Evolutionary conservation across 2,888 invertebrate genomes (phyloP).

Genomic region (Ichneumoninae sp.): DNA sequence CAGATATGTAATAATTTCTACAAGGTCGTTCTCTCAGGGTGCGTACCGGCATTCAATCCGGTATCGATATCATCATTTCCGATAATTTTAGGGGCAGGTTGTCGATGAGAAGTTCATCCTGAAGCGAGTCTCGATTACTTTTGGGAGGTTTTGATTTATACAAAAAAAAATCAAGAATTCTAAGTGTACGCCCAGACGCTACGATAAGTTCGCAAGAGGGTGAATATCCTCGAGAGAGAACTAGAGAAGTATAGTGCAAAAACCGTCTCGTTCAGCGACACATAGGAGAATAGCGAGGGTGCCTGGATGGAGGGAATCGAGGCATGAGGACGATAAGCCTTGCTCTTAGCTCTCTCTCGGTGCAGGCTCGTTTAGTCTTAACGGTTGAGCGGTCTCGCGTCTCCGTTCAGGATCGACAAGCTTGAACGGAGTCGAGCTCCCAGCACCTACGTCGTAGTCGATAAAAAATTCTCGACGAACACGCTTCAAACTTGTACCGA

Average conservation of each 20-base stretch:
- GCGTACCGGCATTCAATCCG: too few species aligned
- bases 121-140: too few species aligned
- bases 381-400: slow-evolving; percentile 38
- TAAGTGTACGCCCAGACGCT: not conserved
- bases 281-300: slow-evolving; percentile 3
- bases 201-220: slow-evolving; percentile 2
- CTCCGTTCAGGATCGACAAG: slow-evolving; percentile 35
- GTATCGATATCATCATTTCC: too few species aligned
- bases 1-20: too few species aligned
- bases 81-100: too few species aligned
- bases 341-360: slow-evolving; percentile 29
- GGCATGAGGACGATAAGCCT: slow-evolving; percentile 44
- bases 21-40: too few species aligned
- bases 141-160: too few species aligned
- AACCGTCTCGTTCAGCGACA: not conserved
- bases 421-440: slow-evolving; percentile 4
- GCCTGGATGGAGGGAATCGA: slow-evolving; percentile 31
- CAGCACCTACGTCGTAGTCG: slow-evolving; percentile 13
- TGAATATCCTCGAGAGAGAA: slow-evolving; percentile 5
- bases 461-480: slow-evolving; percentile 20
- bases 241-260: not conserved
- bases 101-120: too few species aligned
- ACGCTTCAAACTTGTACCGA: slow-evolving; percentile 7
- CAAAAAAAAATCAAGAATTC: too few species aligned
- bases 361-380: slow-evolving; percentile 44